These are phyloP conservation scores for Parapsyche elsis DNA, from an alignment of 1,140 invertebrate genomes.

Conservation along the genomic window DNA sequence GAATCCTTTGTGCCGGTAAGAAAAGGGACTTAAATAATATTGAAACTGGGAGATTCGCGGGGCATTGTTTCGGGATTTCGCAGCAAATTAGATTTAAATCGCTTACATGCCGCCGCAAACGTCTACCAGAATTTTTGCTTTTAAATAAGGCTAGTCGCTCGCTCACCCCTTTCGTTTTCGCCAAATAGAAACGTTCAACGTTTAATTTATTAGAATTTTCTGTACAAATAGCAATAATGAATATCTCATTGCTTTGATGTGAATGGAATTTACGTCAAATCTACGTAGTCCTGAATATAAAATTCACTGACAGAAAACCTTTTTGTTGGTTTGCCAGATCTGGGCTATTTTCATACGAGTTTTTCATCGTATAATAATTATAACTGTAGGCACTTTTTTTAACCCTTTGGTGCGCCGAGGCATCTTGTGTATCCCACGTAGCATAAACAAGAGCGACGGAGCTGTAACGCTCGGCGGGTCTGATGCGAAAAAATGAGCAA, in stretches of 20 bases:
- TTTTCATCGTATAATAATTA: too few species aligned
- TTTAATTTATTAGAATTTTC: too few species aligned
- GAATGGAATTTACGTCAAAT: too few species aligned
- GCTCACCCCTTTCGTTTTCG: too few species aligned
- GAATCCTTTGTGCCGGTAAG: slow-evolving; percentile 37
- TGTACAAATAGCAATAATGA: too few species aligned
- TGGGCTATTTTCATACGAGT: too few species aligned
- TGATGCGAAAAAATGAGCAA: slow-evolving; percentile 53
- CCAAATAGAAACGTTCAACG: too few species aligned
- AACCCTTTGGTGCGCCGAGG: not conserved
- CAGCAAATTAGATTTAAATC: slow-evolving; percentile 45
- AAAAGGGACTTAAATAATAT: slow-evolving; percentile 48
- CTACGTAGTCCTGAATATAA: too few species aligned
- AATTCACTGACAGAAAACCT: too few species aligned
- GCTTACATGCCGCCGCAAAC: slow-evolving; percentile 27
- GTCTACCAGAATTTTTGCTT: slow-evolving; percentile 20
- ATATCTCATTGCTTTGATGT: too few species aligned
- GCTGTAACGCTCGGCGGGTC: slow-evolving; percentile 19
- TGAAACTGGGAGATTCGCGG: slow-evolving; percentile 35
- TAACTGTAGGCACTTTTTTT: too few species aligned
- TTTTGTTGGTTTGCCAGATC: too few species aligned
- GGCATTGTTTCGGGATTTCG: slow-evolving; percentile 42
- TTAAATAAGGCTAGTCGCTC: not conserved
- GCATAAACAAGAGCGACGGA: slow-evolving; percentile 32
- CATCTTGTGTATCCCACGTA: not conserved